phyloP scores from a whole-genome alignment of 1,140 invertebrate species.

The Telenomus remus region DNA sequence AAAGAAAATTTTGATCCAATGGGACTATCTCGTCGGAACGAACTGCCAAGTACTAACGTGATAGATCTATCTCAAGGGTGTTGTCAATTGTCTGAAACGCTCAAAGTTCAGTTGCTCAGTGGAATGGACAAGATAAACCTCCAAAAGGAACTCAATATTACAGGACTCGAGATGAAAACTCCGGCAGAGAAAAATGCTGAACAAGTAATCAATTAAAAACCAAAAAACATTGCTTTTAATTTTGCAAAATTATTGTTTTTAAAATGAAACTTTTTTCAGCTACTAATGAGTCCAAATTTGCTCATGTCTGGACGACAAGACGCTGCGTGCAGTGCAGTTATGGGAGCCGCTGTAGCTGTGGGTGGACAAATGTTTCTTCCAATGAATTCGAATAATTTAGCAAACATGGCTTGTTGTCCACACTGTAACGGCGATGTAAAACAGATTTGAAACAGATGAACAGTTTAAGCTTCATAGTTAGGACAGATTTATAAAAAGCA shows the following conservation, averaged over 20 bases:
- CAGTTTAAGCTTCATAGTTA: no score
- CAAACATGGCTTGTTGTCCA: constrained; percentile 69
- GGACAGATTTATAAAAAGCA: no score
- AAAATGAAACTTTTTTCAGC: no score
- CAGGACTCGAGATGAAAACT: constrained; percentile 72
- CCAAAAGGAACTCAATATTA: constrained; percentile 65
- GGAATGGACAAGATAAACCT: constrained; percentile 65
- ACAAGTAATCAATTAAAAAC: no score
- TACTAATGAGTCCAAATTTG: constrained; percentile 70
- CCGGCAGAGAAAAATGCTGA: constrained; percentile 70
- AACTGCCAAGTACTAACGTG: constrained; percentile 72
- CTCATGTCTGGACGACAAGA: constrained; percentile 72
- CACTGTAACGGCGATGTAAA: constrained; percentile 75
- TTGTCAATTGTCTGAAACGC: constrained; percentile 73
- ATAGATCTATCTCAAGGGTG: constrained; percentile 74
- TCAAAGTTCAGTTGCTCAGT: constrained; percentile 75
- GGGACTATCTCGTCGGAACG: constrained; percentile 60
- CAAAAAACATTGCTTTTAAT: no score
- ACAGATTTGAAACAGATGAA: constrained; percentile 64
- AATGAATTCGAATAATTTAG: constrained; percentile 35
- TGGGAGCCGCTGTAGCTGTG: constrained; percentile 74
- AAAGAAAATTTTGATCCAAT: constrained; percentile 72
- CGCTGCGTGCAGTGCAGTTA: constrained; percentile 74
- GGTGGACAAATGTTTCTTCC: constrained; percentile 71
- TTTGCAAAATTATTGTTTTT: background rate